Evolutionary conservation across 2,888 invertebrate species (phyloP), one percentile per base, ranked within the genome.

Genomic region (Melolontha melolontha): DNA sequence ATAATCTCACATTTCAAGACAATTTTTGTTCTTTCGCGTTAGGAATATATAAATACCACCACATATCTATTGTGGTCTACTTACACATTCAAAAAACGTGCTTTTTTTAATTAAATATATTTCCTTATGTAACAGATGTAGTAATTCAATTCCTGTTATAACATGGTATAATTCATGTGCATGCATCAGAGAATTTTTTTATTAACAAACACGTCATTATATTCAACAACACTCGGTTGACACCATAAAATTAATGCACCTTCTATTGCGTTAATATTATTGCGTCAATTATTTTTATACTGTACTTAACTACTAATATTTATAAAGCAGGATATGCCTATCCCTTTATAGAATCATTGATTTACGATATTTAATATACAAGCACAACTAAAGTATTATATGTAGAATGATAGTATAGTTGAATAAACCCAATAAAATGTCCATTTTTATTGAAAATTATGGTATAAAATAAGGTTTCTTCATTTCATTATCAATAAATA

Each of bases 301-400:
- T 27, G 11, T 59, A 39, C 47, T 17, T 40, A 54, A 40, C 27
- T 44, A 59, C 44, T 59, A 59, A 44, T 59, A 44, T 40, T 47
- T 34, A 34, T 39, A 34, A 17, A 16, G 14, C 59, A 62, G 59
- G 59, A 62, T 59, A 59, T 62, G 47, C 11, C 34, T 34, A 34
- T 39, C 59, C 47, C 47, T 62, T 47, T 62, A 62, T 34, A 47
- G n/a, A 16, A 29, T 16, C 57, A 59, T 59, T 59, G n/a, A n/a
- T n/a, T 29, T 59, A 59, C 44, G 29, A 14, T 59, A 59, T 44
- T 59, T 44, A n/a, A 44, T 59, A 44, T 59, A 22, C 22, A 22
- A 2, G 22, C 4, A 22, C 22, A 4, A 22, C 22, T 4, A 4
- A 22, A 22, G 22, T 22, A 22, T 4, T 22, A 22, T 22, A 22